Base-by-base conservation (phyloP, 2,797 vertebrate genomes). In the Crocodylus rhombifer region DNA sequence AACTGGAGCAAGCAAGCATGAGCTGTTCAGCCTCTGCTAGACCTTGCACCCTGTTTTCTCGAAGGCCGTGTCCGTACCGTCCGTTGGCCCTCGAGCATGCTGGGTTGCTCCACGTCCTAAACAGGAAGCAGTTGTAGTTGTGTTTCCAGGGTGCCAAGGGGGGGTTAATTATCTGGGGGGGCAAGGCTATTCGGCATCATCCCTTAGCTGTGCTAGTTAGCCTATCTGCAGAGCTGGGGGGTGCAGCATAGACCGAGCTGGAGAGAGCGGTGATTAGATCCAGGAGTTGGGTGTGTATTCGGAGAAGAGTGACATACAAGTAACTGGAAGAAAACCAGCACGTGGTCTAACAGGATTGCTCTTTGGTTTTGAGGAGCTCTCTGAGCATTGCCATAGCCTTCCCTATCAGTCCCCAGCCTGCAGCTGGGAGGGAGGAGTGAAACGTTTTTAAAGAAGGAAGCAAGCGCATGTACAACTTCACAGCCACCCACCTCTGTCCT, bases 321-420 rank as follows among this genome's bases (percentile, higher is more conserved):
- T 14, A 1, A n/a, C 71, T 73, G 26, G 85, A 89, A 76, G 87
- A 78, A 84, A 91, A 85, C 63, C 75, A 91, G 85, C 16, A 0
- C 57, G 87, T 82, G 81, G 84, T 75, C 92, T 94, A 36, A 1
- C 63, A 33, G 90, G 79, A 85, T 85, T 26, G 86, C 89, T 85
- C 88, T 84, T 84, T 83, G 71, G 64, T 51, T 14, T 80, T 76
- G 84, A 90, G 86, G 90, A 65, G 36, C 55, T 80, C 91, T 94
- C 93, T 95, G 94, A 90, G 90, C 4, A 14, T 93, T 74, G n/a
- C 92, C 86, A 76, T 58, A 89, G 91, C 91, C 87, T 94, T 94
- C 83, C 81, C 65, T 92, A 11, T 74, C 85, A 90, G 91, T 92
- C 83, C 89, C 89, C 65, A 89, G 95, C 81, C 69, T 92, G 86